Evolutionary conservation across 35 echinoderm and acorn worm species (phyloP), one percentile per base, ranked within the genome.

Genomic region (Hemicentrotus pulcherrimus): DNA sequence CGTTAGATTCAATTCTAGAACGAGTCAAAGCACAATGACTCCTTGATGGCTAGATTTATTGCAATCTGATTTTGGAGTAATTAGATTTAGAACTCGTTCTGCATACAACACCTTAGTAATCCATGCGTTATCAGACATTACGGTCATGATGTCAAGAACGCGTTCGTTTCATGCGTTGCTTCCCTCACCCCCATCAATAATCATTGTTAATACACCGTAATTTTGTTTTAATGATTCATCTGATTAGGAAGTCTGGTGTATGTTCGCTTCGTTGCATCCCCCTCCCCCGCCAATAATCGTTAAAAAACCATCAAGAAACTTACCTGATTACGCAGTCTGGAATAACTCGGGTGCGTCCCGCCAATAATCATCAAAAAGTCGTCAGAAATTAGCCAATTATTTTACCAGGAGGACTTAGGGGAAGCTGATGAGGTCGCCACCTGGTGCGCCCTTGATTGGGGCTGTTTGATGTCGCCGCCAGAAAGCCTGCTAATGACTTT

Each of bases 351-450:
- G 32, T 45, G 16, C 11, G 88, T 90, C 88, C 88, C 88, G 88
- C 88, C 88, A 90, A 41, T 90, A 90, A 90, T 47, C 88, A 19
- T 90, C 88, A 90, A 90, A 90, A 47, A 47, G 31, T 47, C 88
- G 24, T 90, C 88, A 90, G 46, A 90, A 90, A 90, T 47, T 90
- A 47, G 88, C 31, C 88, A 90, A 90, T 90, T 90, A 90, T 90
- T 47, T 45, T 41, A 28, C 88, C 88, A 47, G 19, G 88, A 11
- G 88, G 16, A 31, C 1, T 90, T 33, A 90, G 32, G 88, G 88
- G 31, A 45, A 7, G 52, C 19, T 90, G 46, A 90, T 90, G 88
- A 90, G 32, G 12, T 18, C 6, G 32, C 32, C 88, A 90, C 46
- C 88, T 90, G 88, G 88, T 5, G 4, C 19, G n/a, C 88, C 88